Evolutionary conservation across 2,113 vertebrate genomes (phyloP).

Genomic region (Eolophus roseicapilla): DNA sequence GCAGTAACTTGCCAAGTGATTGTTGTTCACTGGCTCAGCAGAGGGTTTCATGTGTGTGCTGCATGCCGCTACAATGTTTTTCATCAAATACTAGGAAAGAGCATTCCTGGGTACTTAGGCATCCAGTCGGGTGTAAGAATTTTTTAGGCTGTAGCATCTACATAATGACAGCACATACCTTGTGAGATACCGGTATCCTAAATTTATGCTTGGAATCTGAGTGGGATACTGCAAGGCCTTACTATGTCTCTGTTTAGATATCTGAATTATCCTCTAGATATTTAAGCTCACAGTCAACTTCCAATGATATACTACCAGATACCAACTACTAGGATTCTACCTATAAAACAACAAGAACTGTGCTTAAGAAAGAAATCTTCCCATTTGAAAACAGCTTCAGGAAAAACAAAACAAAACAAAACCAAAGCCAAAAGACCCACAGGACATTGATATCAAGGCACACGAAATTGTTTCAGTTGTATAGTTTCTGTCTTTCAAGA

Average conservation of each 20-base stretch:
- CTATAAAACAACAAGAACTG: not conserved
- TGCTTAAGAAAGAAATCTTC: not conserved
- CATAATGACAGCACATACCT: not conserved
- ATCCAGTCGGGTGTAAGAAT: not conserved
- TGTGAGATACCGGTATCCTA: rapidly evolving
- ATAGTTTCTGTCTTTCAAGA: not conserved
- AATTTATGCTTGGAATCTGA: not conserved
- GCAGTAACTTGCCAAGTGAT: not conserved
- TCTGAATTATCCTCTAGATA: not conserved
- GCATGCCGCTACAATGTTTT: not conserved
- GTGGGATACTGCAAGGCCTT: not conserved
- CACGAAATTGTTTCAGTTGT: not conserved
- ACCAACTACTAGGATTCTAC: not conserved
- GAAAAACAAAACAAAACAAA: not conserved
- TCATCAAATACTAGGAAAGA: not conserved
- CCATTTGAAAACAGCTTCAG: not conserved
- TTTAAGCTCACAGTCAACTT: not conserved
- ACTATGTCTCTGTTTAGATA: not conserved
- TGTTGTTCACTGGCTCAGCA: not conserved
- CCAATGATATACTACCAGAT: not conserved
- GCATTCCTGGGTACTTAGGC: not conserved
- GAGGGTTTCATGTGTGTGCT: not conserved
- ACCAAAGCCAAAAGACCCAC: not conserved
- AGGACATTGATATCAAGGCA: not conserved
- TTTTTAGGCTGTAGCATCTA: not conserved